These are phyloP conservation scores for Arizona elegans DNA, from an alignment of 2,113 vertebrate species.

Conservation along the genomic window DNA sequence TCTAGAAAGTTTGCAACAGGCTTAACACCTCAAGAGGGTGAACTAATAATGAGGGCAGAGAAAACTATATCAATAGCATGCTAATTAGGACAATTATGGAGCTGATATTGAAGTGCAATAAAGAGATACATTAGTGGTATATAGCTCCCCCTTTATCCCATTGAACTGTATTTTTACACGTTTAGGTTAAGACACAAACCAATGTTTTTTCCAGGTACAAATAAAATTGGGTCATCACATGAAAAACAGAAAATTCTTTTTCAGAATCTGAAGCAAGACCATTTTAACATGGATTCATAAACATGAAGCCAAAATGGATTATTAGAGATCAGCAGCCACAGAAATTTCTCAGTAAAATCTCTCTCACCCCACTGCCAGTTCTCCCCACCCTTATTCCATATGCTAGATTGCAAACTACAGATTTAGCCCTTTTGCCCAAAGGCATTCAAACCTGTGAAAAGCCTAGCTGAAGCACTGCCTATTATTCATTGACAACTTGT, in stretches of 20 bases:
- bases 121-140: neutral
- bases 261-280: slow-evolving; percentile 32
- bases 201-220: slow-evolving; percentile 27
- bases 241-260: slow-evolving; percentile 39
- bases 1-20: slow-evolving; percentile 27
- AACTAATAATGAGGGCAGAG: slow-evolving; percentile 37
- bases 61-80: slow-evolving; percentile 40
- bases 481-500: slow-evolving; percentile 86
- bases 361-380: slow-evolving; percentile 78
- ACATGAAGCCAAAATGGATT: slow-evolving; percentile 60
- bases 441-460: slow-evolving; percentile 87
- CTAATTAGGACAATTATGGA: slow-evolving; percentile 48
- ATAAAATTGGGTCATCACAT: slow-evolving; percentile 50
- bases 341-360: slow-evolving; percentile 72
- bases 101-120: neutral
- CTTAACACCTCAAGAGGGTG: slow-evolving; percentile 46
- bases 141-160: neutral
- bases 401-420: slow-evolving; percentile 77
- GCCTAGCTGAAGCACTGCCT: slow-evolving; percentile 81
- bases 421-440: slow-evolving; percentile 82
- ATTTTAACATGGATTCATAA: slow-evolving; percentile 66
- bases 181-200: slow-evolving; percentile 48
- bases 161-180: slow-evolving; percentile 30
- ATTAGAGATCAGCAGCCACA: slow-evolving; percentile 65
- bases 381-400: slow-evolving; percentile 74